Evolutionary conservation across 2,113 vertebrate genomes (phyloP).

Genomic region (Aegotheles bennettii): DNA sequence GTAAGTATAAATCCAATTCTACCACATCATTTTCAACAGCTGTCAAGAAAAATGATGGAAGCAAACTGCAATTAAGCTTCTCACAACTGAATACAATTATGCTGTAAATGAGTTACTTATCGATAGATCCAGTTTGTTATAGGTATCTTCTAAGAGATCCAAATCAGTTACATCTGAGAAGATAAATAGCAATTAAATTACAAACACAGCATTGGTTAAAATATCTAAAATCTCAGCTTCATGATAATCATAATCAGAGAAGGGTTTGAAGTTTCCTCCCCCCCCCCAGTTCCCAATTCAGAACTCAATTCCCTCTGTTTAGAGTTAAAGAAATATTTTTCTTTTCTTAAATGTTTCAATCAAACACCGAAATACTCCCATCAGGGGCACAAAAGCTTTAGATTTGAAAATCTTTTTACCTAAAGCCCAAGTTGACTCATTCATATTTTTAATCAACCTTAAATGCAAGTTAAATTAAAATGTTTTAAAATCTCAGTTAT

Average conservation of each 20-base stretch:
- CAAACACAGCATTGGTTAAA: not conserved
- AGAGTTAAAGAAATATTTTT: constrained; percentile 29
- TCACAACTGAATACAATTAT: constrained; percentile 26
- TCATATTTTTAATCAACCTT: not conserved
- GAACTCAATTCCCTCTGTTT: constrained; percentile 24
- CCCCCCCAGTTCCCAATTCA: not conserved
- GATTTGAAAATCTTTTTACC: constrained; percentile 33
- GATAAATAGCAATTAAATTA: constrained; percentile 48
- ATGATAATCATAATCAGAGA: not conserved
- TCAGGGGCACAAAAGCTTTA: not conserved
- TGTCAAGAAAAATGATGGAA: constrained; percentile 56
- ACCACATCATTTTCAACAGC: constrained; percentile 49
- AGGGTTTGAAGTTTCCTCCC: not conserved
- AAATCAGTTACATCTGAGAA: constrained; percentile 33
- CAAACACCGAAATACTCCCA: constrained; percentile 26
- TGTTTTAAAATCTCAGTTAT: not conserved
- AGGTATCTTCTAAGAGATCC: constrained; percentile 19
- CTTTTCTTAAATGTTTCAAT: constrained; percentile 30
- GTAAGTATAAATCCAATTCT: constrained; percentile 64
- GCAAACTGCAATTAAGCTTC: constrained; percentile 57
- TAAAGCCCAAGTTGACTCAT: not conserved
- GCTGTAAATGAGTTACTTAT: constrained; percentile 36
- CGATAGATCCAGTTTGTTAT: constrained; percentile 17
- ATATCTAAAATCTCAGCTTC: constrained; percentile 18
- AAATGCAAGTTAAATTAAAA: not conserved